Evolutionary conservation across 2,888 invertebrate genomes (phyloP), one percentile per base, ranked within the genome.

Genomic region (Hemistola chrysoprasaria): DNA sequence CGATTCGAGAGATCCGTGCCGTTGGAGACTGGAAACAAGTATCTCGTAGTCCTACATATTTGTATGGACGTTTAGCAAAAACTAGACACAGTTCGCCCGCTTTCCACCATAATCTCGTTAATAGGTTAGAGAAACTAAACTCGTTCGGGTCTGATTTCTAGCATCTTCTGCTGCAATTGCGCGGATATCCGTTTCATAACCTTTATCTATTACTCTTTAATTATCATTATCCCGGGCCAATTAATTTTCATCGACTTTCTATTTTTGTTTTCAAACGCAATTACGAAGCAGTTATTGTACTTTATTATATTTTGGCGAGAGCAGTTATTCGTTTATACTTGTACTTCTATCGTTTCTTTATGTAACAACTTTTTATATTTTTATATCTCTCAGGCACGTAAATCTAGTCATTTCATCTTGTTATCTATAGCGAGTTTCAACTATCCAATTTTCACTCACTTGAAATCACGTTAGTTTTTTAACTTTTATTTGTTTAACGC

Each of bases 41-140:
- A 28, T 28, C 66, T 53, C 59, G 50, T 56, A 68, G 74, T 74
- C 82, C 50, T 77, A 79, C 78, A 78, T 78, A 75, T 71, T 53
- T 56, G 54, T 47, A 75, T 73, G 76, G 77, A 66, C 72, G 75
- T 75, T 72, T 78, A 69, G 82, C 75, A 87, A 85, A 84, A 87
- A 86, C 82, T 79, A 73, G 84, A 75, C 68, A 65, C 63, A 59
- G 62, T 59, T 65, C 59, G 67, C 57, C 78, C 70, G 83, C 86
- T 88, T 88, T 88, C 82, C 79, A 80, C 77, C 66, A 72, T 78
- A 78, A 78, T 78, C 78, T 79, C 71, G 72, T 86, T 84, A 81
- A 84, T 78, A 75, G 80, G 78, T 76, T 75, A 80, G 85, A 83
- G 85, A 84, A 84, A 84, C 62, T 55, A 65, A 64, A 78, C 76